These are phyloP conservation scores for Halichoeres trimaculatus DNA, from an alignment of 2,113 vertebrate species.

Conservation along the genomic window DNA sequence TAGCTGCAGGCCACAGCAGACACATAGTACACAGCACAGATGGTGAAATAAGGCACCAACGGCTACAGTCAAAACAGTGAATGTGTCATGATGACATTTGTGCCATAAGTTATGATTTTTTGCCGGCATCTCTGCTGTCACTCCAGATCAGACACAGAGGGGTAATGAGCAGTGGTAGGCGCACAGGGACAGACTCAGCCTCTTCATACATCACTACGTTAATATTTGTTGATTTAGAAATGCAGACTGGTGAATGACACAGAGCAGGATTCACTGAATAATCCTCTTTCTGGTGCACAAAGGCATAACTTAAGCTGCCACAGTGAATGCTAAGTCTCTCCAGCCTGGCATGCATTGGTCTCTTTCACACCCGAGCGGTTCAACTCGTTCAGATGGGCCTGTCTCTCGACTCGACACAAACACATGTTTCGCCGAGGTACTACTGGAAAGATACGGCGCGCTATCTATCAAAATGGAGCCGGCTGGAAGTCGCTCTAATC, in stretches of 20 bases:
- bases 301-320: slow-evolving; percentile 72
- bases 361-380: slow-evolving; percentile 68
- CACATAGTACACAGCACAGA: slow-evolving; percentile 64
- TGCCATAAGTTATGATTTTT: slow-evolving; percentile 60
- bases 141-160: slow-evolving; percentile 29
- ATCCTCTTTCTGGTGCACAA: slow-evolving; percentile 76
- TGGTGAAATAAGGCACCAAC: slow-evolving; percentile 59
- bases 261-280: slow-evolving; percentile 71
- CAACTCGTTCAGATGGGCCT: slow-evolving; percentile 54
- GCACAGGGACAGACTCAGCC: not conserved
- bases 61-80: slow-evolving; percentile 64
- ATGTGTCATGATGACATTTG: slow-evolving; percentile 60
- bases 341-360: slow-evolving; percentile 66
- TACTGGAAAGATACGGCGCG: slow-evolving; percentile 57
- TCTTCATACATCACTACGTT: slow-evolving; percentile 47
- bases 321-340: slow-evolving; percentile 72
- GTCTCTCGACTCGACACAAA: slow-evolving; percentile 74
- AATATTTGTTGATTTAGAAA: slow-evolving; percentile 72
- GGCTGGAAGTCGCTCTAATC: slow-evolving; percentile 55
- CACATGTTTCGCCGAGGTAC: slow-evolving; percentile 71
- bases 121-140: slow-evolving; percentile 21
- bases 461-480: slow-evolving; percentile 70
- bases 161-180: slow-evolving; percentile 16
- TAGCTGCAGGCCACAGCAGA: slow-evolving; percentile 66
- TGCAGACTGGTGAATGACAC: slow-evolving; percentile 66